phyloP scores from a whole-genome alignment of 2,888 invertebrate genomes.

The Xiphydria camelus region DNA sequence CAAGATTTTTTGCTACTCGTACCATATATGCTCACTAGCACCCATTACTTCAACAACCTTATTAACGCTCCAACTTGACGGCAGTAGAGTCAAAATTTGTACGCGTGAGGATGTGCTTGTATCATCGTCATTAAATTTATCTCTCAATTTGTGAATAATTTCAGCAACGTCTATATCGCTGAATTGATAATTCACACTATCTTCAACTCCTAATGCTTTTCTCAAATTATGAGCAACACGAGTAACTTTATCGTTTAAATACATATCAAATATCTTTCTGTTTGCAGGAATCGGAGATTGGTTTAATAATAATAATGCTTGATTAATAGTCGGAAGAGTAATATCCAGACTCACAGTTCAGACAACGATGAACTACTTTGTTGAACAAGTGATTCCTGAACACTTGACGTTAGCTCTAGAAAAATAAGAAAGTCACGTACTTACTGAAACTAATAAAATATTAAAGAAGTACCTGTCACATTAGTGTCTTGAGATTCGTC shows the following conservation, averaged over 20 bases:
- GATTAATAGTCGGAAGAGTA: slow-evolving; percentile 11
- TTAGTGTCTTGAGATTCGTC: slow-evolving; percentile 9
- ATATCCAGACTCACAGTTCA: slow-evolving; percentile 11
- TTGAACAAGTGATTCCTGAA: slow-evolving; percentile 8
- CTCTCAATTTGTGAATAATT: slow-evolving; percentile 11
- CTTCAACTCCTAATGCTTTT: slow-evolving; percentile 9
- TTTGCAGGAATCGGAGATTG: slow-evolving; percentile 10
- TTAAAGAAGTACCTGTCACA: slow-evolving; percentile 6
- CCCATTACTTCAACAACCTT: slow-evolving; percentile 12
- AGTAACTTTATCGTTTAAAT: slow-evolving; percentile 11
- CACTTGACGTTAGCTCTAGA: slow-evolving; percentile 10
- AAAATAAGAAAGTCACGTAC: slow-evolving; percentile 1
- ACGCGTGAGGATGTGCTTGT: too few species aligned
- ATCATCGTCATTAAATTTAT: too few species aligned
- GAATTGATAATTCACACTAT: neutral
- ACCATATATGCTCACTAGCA: slow-evolving; percentile 11
- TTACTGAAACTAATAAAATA: too few species aligned
- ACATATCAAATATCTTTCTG: slow-evolving; percentile 5
- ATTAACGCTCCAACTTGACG: slow-evolving; percentile 13
- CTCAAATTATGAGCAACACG: slow-evolving; percentile 13
- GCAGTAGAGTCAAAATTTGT: too few species aligned
- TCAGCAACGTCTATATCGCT: slow-evolving; percentile 9
- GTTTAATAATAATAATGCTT: slow-evolving; percentile 13
- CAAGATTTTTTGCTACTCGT: slow-evolving; percentile 10
- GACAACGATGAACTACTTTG: slow-evolving; percentile 16